A percentile compares a stretch with the other conserved stretches of the same genome.
These are phyloP conservation scores for Acleris literana DNA, from an alignment of 2,888 invertebrate genomes.

Conservation along the genomic window DNA sequence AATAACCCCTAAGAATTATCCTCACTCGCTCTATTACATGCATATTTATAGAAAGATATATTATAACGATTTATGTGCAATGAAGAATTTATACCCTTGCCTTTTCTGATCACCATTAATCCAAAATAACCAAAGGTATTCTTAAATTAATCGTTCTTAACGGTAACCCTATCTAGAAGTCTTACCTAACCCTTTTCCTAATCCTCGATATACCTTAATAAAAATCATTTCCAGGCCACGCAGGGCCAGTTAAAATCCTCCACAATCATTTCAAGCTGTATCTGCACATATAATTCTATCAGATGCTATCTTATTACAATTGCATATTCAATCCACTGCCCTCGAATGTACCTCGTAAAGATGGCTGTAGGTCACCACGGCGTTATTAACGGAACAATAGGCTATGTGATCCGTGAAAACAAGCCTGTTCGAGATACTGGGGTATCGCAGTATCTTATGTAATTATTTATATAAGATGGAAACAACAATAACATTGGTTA, in stretches of 20 bases:
- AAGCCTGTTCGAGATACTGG: conserved; percentile 24
- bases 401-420: conserved; percentile 68
- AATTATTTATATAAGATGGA: not conserved
- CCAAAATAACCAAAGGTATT: too few species aligned
- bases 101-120: too few species aligned
- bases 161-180: too few species aligned
- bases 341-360: conserved; percentile 51
- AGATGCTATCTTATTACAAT: conserved; percentile 12
- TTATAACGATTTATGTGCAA: too few species aligned
- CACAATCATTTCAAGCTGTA: conserved; percentile 4
- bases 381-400: conserved; percentile 64
- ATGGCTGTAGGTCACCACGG: conserved; percentile 59
- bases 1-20: too few species aligned
- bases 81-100: too few species aligned
- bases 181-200: too few species aligned
- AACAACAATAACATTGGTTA: too few species aligned
- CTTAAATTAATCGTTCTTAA: too few species aligned
- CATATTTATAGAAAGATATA: too few species aligned
- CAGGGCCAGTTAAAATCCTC: not conserved
- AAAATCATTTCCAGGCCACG: not conserved
- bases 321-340: conserved; percentile 18
- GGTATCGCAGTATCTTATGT: not conserved
- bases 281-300: conserved; percentile 13
- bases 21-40: too few species aligned
- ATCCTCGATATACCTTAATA: too few species aligned